Evolutionary conservation across 2,888 invertebrate genomes (phyloP), one percentile per base, ranked within the genome.

Genomic region (Eremobia ochroleuca): DNA sequence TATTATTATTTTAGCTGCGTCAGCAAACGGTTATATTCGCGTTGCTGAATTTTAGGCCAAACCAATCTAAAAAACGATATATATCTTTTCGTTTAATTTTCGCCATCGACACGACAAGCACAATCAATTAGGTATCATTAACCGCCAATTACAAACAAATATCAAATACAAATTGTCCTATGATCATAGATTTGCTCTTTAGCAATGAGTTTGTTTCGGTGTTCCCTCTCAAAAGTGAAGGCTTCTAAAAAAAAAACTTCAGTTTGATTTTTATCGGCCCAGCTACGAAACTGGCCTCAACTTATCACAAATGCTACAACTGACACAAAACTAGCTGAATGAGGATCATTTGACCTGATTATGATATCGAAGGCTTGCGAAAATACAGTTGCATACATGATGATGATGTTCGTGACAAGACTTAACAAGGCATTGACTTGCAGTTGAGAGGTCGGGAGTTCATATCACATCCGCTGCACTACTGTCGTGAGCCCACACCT

Each of bases 371-470:
- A 71, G 15, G 49, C 15, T 52, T 34, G 34, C 40, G n/a, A 77
- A 65, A n/a, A 62, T 66, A 49, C 34, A 55, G 15, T 25, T 4
- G 28, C 4, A 37, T 49, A n/a, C 18, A 46, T 13, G 43, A 31
- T 66, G 59, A 65, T 61, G 46, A 64, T 46, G 40, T 62, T 66
- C 59, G 31, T 11, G 31, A 74, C 55, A 73, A 61, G 69, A 65
- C 34, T 40, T 43, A 59, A 70, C 55, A 58, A 82, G 64, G 77
- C 82, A 76, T 76, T 85, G 82, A 82, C 72, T 85, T 65, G 55
- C 61, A 82, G 77, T 77, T 67, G 61, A 85, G 62, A 69, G 85
- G 86, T 85, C 86, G 28, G 25, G 61, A 69, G 86, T 73, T 85
- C 86, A 77, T 31, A 66, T 46, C 37, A 31, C 68, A 82, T 83